Conservation (phyloP, 2,797 vertebrate species). For the Petrocephalus sullivani region DNA sequence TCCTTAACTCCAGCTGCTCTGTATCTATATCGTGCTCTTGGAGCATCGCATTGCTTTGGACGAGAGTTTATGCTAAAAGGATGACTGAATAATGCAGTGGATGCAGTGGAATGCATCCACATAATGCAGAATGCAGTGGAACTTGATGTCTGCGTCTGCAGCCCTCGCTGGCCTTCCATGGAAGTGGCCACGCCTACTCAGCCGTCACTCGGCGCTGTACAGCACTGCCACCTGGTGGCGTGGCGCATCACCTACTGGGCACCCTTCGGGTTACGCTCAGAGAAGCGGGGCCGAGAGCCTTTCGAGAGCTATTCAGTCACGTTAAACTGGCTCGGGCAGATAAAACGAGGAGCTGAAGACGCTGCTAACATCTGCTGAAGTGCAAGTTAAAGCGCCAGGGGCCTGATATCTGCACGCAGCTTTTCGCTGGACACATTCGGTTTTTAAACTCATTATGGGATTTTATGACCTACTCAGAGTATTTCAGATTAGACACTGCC, state of each 20-base stretch:
- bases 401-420: background rate
- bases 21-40: background rate
- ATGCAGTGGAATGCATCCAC: background rate
- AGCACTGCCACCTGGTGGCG: background rate
- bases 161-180: background rate
- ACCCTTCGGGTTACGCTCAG: background rate
- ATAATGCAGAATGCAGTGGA: background rate
- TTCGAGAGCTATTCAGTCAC: conserved; percentile 46
- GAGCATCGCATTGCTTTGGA: background rate
- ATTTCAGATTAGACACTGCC: background rate
- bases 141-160: background rate
- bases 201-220: background rate
- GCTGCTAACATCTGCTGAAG: background rate
- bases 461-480: background rate
- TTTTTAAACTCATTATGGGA: background rate
- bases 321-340: conserved; percentile 42
- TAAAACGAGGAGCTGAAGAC: background rate
- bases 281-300: background rate
- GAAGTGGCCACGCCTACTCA: background rate
- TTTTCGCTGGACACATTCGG: background rate
- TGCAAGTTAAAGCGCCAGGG: background rate
- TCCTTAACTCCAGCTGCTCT: background rate
- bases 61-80: too few species aligned
- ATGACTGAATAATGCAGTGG: background rate
- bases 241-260: background rate